Evolutionary conservation across 2,113 vertebrate genomes (phyloP), one percentile per base, ranked within the genome.

Genomic region (Mugil cephalus): DNA sequence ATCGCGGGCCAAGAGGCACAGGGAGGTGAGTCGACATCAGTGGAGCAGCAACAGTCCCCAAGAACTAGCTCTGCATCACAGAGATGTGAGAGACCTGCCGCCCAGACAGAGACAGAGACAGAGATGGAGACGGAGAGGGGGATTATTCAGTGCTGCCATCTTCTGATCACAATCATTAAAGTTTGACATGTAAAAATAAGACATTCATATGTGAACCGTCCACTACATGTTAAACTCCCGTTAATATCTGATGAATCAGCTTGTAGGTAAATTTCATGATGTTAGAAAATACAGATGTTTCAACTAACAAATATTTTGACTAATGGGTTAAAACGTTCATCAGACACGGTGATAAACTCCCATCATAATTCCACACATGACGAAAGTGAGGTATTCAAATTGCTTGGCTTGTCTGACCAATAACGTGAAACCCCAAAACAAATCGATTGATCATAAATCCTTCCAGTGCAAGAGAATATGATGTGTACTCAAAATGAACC

Each of bases 71-170:
- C 10, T 79, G 86, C 94, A 95, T 94, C 88, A 93, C 79, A 73
- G 94, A 94, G 80, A 93, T 82, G 86, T 91, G 89, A 86, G 92
- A 94, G 58, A 92, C 87, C 93, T 94, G 87, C 77, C 81, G 42
- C 52, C 80, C 56, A 74, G 54, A 82, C 17, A 89, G 18, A 91
- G 38, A 86, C 39, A 77, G 53, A 80, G 39, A 82, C 17, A 89
- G 18, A 91, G 38, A 86, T 36, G 76, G 53, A 80, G 39, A 51
- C 48, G 79, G 21, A 85, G 40, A 58, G 40, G 65, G 45, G 30
- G 30, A 68, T 86, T 66, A 76, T 46, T 76, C 59, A 87, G 51
- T 70, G 67, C 62, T 81, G 74, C 74, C 83, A 70, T 83, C 85
- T 83, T 73, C 39, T 77, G 56, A 71, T 43, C 13, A 58, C 30